A percentile compares a stretch with the other conserved stretches of the same genome.
These are phyloP conservation scores for Odocoileus virginianus DNA, from an alignment of 2,113 vertebrate species.

Conservation along the genomic window DNA sequence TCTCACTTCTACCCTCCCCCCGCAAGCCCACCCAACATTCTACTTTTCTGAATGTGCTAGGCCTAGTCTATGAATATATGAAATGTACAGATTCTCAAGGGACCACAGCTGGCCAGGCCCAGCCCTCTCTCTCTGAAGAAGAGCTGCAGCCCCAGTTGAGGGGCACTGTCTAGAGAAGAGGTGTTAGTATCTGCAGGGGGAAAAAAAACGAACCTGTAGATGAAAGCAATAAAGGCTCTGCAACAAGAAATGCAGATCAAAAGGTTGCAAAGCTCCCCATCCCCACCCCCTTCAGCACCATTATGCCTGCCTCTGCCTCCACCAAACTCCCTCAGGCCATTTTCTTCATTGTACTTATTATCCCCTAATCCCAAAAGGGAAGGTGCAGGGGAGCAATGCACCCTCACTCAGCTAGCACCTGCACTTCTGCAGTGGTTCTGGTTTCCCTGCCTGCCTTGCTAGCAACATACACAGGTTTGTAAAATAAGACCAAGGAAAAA, in stretches of 20 bases:
- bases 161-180: background rate
- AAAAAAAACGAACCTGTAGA: background rate
- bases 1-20: background rate
- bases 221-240: slow-evolving; percentile 13
- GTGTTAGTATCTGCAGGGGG: background rate
- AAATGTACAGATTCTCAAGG: background rate
- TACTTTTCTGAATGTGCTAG: background rate
- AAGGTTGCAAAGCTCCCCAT: background rate
- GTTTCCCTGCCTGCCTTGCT: background rate
- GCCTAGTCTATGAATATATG: background rate
- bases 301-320: background rate
- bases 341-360: background rate
- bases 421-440: background rate
- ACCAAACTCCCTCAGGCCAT: background rate
- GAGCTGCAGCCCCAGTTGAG: background rate
- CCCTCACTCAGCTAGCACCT: background rate
- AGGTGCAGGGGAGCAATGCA: background rate
- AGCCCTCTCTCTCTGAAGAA: background rate
- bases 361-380: background rate
- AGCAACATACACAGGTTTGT: background rate
- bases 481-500: slow-evolving; percentile 6
- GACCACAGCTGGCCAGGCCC: background rate
- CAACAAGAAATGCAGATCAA: slow-evolving; percentile 12
- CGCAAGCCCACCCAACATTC: background rate
- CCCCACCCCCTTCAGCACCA: background rate